These are phyloP conservation scores for Saxicola maurus DNA, from an alignment of 2,797 vertebrate species.

Conservation along the genomic window DNA sequence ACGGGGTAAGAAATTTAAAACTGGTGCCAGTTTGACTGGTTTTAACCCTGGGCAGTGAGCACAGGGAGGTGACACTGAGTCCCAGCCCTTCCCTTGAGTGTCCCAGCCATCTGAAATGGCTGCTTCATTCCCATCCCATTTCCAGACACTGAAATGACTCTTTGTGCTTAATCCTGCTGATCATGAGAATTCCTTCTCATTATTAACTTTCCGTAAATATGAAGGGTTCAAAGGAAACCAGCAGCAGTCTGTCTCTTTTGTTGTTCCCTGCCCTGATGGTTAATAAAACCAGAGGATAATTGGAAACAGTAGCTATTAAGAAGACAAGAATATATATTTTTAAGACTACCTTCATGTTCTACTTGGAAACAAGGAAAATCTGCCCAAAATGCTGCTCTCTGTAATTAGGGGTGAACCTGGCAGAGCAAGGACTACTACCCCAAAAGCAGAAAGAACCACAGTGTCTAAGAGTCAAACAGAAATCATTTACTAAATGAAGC, in stretches of 20 bases:
- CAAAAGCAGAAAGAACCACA: not conserved
- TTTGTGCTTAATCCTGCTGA: slow-evolving; percentile 1
- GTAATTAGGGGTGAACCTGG: not conserved
- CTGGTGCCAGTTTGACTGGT: not conserved
- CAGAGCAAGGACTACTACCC: not conserved
- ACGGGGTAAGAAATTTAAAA: not conserved
- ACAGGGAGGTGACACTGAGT: accelerated
- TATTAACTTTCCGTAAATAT: slow-evolving; percentile 22
- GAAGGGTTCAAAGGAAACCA: slow-evolving; percentile 40
- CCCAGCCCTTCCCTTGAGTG: not conserved
- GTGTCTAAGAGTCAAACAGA: not conserved
- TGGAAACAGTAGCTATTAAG: slow-evolving; percentile 34
- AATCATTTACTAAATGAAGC: not conserved
- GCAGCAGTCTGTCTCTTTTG: slow-evolving; percentile 24
- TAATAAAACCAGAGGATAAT: slow-evolving; percentile 46
- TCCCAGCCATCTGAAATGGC: not conserved
- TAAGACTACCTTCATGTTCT: not conserved
- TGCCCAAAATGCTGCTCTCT: not conserved
- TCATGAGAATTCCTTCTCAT: slow-evolving; percentile 36
- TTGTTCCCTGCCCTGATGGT: not conserved
- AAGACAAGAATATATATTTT: not conserved
- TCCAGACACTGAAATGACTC: slow-evolving; percentile 15
- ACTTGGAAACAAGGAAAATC: not conserved
- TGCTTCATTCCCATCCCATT: not conserved
- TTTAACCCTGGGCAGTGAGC: not conserved